phyloP scores from a whole-genome alignment of 2,113 vertebrate species.

The Gopherus flavomarginatus region DNA sequence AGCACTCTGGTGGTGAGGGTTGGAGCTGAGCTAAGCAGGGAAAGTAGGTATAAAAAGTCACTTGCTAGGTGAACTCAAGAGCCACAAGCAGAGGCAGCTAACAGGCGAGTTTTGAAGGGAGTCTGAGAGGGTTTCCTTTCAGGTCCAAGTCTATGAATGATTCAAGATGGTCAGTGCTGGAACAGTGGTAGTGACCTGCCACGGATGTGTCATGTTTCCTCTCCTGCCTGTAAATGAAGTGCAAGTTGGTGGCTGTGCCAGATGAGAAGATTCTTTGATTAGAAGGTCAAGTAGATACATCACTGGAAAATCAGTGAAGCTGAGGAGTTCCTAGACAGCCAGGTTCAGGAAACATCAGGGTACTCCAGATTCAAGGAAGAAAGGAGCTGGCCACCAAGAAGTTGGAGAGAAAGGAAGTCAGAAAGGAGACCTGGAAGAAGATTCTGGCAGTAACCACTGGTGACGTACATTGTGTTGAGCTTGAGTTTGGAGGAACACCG shows the following conservation, averaged over 20 bases:
- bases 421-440: not conserved
- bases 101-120: not conserved
- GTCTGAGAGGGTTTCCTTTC: not conserved
- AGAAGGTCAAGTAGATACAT: not conserved
- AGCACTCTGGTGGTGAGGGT: not conserved
- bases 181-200: not conserved
- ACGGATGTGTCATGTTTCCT: not conserved
- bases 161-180: not conserved
- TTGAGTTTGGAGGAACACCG: not conserved
- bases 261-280: not conserved
- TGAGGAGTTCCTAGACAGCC: not conserved
- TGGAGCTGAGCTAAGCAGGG: not conserved
- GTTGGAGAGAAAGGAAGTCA: not conserved
- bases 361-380: not conserved
- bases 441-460: not conserved
- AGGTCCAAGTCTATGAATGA: not conserved
- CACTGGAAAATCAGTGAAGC: not conserved
- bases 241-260: not conserved
- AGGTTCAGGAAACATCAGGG: not conserved
- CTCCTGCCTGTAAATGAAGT: not conserved
- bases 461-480: not conserved
- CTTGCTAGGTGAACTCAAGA: not conserved
- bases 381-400: not conserved
- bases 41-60: not conserved
- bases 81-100: not conserved